Conservation (phyloP, 1,140 invertebrate species). For the Pollicipes pollicipes region DNA sequence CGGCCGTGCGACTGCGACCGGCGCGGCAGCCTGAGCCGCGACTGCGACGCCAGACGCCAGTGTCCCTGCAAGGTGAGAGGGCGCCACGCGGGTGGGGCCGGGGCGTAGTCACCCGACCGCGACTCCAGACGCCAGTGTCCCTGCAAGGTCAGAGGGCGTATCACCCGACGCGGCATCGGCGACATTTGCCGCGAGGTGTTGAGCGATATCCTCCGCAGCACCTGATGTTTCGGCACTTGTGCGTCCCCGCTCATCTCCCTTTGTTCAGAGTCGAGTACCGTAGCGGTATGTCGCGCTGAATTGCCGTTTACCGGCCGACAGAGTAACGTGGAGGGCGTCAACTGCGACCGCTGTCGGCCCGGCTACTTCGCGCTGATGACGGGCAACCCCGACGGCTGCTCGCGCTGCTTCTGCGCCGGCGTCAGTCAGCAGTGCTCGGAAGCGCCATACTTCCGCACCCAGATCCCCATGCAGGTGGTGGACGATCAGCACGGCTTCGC, state of each 20-base stretch:
- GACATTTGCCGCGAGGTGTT: too few relatives aligned
- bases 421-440: slow-evolving; percentile 51
- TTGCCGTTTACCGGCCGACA: too few relatives aligned
- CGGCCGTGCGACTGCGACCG: slow-evolving; percentile 38
- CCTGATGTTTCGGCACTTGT: too few relatives aligned
- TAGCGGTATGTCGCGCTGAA: too few relatives aligned
- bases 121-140: too few relatives aligned
- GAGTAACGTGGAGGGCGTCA: slow-evolving; percentile 12
- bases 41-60: slow-evolving; percentile 28
- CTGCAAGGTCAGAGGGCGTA: too few relatives aligned
- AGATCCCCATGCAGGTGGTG: slow-evolving; percentile 45
- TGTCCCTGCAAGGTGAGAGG: slow-evolving; percentile 46
- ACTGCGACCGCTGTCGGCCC: slow-evolving; percentile 58
- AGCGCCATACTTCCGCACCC: slow-evolving; percentile 41
- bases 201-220: too few relatives aligned
- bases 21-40: slow-evolving; percentile 36
- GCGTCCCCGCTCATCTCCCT: too few relatives aligned
- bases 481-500: slow-evolving; percentile 39
- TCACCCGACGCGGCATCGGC: too few relatives aligned
- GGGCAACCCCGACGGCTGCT: slow-evolving; percentile 60
- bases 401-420: slow-evolving; percentile 80
- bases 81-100: too few relatives aligned
- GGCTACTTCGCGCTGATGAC: slow-evolving; percentile 65
- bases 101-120: too few relatives aligned
- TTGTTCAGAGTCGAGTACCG: too few relatives aligned